Conservation (phyloP, 2,113 vertebrate genomes). For the Caretta caretta region DNA sequence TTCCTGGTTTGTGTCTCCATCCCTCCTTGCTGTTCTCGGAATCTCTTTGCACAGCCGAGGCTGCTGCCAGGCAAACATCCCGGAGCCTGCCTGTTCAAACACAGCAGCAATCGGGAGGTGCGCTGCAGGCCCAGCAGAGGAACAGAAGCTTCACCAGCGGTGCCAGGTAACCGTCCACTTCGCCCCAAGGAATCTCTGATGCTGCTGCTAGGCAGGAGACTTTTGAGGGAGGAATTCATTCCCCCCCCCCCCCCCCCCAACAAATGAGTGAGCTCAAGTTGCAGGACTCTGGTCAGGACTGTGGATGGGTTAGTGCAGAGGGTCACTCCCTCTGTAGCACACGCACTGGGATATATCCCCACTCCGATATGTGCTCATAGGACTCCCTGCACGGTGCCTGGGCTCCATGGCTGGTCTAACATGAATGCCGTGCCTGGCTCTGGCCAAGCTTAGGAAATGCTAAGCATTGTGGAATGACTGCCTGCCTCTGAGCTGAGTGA, state of each 20-base stretch:
- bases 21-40: conserved; percentile 6
- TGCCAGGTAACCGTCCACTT: conserved; percentile 6
- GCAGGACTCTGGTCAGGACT: background rate
- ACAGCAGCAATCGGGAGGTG: background rate
- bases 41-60: background rate
- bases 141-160: background rate
- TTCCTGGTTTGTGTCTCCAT: background rate
- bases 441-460: background rate
- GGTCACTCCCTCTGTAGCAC: background rate
- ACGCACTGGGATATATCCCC: background rate
- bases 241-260: background rate
- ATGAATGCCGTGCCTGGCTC: background rate
- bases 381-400: background rate
- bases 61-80: conserved; percentile 12
- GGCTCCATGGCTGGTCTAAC: background rate
- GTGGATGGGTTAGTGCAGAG: background rate
- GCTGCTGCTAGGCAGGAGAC: background rate
- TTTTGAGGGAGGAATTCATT: background rate
- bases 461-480: background rate
- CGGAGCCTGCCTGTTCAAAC: background rate
- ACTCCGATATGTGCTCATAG: background rate
- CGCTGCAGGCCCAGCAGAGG: background rate
- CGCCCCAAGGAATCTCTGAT: background rate
- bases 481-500: background rate
- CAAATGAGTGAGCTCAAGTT: background rate